Evolutionary conservation across 2,888 invertebrate genomes (phyloP).

Genomic region (Troglohyphantes excavatus): DNA sequence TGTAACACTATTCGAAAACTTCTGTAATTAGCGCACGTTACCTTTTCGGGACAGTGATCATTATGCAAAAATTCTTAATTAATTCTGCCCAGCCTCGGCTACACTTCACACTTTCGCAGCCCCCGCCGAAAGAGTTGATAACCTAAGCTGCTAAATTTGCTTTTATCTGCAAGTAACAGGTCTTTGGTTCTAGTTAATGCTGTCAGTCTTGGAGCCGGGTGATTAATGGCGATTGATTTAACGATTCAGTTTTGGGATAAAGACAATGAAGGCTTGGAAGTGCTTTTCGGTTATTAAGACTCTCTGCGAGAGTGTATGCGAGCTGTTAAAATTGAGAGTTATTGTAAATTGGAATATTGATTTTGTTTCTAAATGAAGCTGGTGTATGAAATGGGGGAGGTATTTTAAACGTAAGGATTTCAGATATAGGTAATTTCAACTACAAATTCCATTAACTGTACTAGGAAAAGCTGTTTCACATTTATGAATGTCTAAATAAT

Average conservation of each 20-base stretch:
- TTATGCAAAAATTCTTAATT: constrained; percentile 58
- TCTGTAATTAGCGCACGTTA: constrained; percentile 17
- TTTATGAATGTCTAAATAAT: no score
- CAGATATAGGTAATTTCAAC: no score
- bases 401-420: no score
- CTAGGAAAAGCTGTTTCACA: no score
- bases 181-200: constrained; percentile 1
- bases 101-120: constrained; percentile 1
- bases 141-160: constrained; percentile 6
- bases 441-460: no score
- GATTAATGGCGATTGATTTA: background rate
- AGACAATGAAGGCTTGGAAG: background rate
- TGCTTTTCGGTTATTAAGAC: background rate
- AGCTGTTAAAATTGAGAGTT: background rate
- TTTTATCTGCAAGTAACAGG: background rate
- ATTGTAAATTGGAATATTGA: background rate
- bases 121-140: constrained; percentile 8
- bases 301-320: background rate
- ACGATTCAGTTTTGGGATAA: background rate
- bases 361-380: background rate
- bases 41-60: constrained; percentile 35
- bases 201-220: background rate
- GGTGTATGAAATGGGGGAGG: no score
- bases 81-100: constrained; percentile 13
- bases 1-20: constrained; percentile 38